Evolutionary conservation across 2,113 vertebrate species (phyloP), one percentile per base, ranked within the genome.

Genomic region (Psettodes erumei): DNA sequence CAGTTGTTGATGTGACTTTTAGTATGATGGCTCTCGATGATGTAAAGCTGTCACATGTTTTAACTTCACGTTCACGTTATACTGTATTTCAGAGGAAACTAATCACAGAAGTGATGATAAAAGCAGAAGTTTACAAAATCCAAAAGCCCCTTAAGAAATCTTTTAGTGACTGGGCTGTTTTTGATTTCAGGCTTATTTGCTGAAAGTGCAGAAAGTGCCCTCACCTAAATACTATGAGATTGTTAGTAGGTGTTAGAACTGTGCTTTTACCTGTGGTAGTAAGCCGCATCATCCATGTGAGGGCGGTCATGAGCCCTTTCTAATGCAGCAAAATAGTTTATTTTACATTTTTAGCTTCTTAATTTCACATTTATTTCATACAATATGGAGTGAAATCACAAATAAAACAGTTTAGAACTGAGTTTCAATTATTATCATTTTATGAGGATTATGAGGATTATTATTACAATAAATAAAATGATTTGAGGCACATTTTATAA

Each of bases 51-150:
- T 67, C 67, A 58, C 55, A 55, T 59, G 75, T 58, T 59, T 38
- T 5, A n/a, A 75, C 23, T 55, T 64, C 55, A 69, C 30, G 48
- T 70, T 76, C 19, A 12, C 35, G 54, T 78, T 67, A 27, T 8
- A n/a, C n/a, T n/a, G n/a, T n/a, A 32, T 23, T 0, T 71, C 40
- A 61, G 2, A 74, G 71, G 66, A 80, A 85, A 86, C 72, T 71
- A 27, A 79, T 84, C 70, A 72, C 37, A 68, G 18, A 18, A 35
- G 1, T 21, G 18, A 27, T 33, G 3, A 35, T 30, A 6, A 56
- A 71, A 72, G 62, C 45, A 42, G 53, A 74, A 81, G 50, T 67
- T 37, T 2, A 50, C 7, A 16, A 23, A 63, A 30, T 1, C 0
- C 4, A 4, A 15, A 8, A 54, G 33, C 12, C 2, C 12, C 15